A percentile compares a stretch with the other conserved stretches of the same genome.
Evolutionary conservation across 1,140 invertebrate species (phyloP).

Genomic region (Ooceraea biroi): DNA sequence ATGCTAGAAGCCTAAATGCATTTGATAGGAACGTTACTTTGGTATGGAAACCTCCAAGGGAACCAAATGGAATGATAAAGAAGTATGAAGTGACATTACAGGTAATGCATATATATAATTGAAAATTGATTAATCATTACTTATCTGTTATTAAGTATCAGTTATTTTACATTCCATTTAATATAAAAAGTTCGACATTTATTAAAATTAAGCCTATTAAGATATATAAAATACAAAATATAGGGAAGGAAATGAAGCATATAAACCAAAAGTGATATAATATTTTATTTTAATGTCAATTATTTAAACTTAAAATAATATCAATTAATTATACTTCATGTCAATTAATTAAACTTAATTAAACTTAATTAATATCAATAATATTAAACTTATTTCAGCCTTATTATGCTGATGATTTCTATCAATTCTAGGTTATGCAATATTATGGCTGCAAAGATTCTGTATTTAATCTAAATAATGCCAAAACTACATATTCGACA

Average conservation of each 20-base stretch:
- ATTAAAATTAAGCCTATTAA: no score
- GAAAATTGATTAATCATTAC: background rate
- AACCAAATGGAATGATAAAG: conserved; percentile 49
- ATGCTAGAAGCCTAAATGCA: background rate
- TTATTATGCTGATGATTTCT: no score
- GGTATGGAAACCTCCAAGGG: conserved; percentile 50
- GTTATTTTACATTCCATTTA: no score
- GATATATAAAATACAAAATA: no score
- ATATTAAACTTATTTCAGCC: background rate
- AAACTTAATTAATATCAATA: no score
- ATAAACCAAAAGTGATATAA: no score
- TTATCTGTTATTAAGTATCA: background rate
- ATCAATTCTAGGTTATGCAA: background rate
- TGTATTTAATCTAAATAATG: background rate
- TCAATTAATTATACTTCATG: no score
- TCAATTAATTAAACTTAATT: no score
- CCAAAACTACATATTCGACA: background rate
- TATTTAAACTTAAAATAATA: no score
- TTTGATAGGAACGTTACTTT: background rate
- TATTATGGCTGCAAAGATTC: conserved; percentile 32
- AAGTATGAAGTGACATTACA: conserved; percentile 55
- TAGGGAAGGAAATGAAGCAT: no score
- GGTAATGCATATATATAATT: conserved; percentile 42
- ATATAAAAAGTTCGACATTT: background rate
- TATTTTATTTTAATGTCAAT: no score